phyloP scores from a whole-genome alignment of 2,113 vertebrate genomes.

The Phalacrocorax brasilianus region DNA sequence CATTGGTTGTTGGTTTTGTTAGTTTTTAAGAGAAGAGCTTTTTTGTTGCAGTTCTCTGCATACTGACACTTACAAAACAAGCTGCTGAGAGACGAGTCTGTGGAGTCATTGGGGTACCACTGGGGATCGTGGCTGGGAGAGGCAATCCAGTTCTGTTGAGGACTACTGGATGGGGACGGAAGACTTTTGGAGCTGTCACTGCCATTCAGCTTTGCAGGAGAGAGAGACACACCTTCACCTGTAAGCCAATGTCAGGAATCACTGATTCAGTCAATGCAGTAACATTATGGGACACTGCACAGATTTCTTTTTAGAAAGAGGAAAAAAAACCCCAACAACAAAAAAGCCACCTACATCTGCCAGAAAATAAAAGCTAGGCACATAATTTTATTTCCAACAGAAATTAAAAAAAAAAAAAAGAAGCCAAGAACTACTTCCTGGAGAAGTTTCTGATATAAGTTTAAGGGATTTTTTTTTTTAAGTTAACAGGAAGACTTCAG shows the following conservation, averaged over 20 bases:
- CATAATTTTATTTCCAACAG: background rate
- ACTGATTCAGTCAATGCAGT: background rate
- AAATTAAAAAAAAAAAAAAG: background rate
- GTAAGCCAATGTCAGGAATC: background rate
- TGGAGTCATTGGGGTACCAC: slow-evolving; percentile 97
- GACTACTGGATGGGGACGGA: slow-evolving; percentile 87
- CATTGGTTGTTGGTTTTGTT: too few species aligned
- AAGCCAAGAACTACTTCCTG: background rate
- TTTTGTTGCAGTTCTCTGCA: background rate
- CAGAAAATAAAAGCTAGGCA: background rate
- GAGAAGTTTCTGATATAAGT: background rate
- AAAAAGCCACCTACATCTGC: background rate
- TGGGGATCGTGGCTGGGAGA: slow-evolving; percentile 96
- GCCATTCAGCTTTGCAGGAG: slow-evolving; percentile 90
- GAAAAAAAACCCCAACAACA: background rate
- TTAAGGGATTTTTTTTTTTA: background rate
- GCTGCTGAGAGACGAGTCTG: slow-evolving; percentile 92
- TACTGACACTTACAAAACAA: slow-evolving; percentile 86
- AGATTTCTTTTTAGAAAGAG: background rate
- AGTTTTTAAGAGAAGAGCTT: background rate
- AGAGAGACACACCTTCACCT: slow-evolving; percentile 91
- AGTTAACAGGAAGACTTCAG: background rate
- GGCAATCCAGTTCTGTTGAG: slow-evolving; percentile 92
- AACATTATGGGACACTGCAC: background rate
- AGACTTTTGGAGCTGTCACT: slow-evolving; percentile 90